These are phyloP conservation scores for Isurus oxyrinchus DNA, from an alignment of 2,113 vertebrate genomes.

Conservation along the genomic window DNA sequence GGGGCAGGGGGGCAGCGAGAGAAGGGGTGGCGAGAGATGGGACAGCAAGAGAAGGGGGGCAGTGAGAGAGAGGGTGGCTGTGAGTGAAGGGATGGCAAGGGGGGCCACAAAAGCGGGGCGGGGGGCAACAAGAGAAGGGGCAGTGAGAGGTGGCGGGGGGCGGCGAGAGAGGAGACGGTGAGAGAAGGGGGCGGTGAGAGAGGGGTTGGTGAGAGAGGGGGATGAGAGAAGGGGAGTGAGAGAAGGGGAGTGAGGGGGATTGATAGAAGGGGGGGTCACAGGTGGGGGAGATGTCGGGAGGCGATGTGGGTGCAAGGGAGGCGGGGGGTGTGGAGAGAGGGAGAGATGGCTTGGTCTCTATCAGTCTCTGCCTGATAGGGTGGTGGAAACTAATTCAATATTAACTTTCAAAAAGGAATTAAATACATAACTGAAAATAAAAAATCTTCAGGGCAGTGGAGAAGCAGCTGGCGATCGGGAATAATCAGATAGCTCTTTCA, in stretches of 20 bases:
- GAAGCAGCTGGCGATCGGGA: background rate
- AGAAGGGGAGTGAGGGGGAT: background rate
- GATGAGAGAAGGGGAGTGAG: background rate
- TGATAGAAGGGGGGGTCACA: background rate
- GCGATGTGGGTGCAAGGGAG: background rate
- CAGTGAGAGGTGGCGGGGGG: background rate
- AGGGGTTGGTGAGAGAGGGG: rapidly evolving
- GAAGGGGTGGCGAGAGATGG: background rate
- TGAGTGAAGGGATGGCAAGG: background rate
- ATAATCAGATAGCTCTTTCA: background rate
- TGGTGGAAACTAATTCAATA: background rate
- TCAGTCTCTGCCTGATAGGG: background rate
- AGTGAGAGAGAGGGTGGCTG: no score
- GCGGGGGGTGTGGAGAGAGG: no score
- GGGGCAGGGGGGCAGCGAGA: background rate
- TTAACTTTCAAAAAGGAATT: background rate
- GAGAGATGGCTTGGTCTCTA: background rate
- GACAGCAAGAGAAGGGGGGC: background rate
- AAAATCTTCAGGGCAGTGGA: background rate
- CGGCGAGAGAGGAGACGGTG: rapidly evolving
- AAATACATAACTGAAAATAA: background rate
- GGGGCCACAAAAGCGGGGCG: background rate
- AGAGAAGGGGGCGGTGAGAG: rapidly evolving
- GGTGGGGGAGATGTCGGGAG: background rate
- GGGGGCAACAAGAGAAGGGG: background rate